Conservation (phyloP, 2,797 vertebrate genomes). For the Cheirogaleus major region DNA sequence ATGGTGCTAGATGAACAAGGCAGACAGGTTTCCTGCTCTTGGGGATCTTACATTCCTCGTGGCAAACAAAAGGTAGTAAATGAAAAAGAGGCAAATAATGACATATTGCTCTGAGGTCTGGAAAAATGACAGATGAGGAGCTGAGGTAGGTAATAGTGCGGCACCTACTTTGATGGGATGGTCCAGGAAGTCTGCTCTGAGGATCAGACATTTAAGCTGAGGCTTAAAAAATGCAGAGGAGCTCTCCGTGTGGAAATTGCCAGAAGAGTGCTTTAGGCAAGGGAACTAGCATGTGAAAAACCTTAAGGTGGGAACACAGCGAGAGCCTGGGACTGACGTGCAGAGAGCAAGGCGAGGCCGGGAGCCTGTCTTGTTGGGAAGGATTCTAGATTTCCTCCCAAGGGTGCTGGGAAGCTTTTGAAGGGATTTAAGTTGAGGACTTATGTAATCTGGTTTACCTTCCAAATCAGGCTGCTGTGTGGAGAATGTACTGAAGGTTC, state of each 20-base stretch:
- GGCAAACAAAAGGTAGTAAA: background rate
- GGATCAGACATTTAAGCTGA: background rate
- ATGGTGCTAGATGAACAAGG: background rate
- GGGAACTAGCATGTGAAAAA: background rate
- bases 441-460: background rate
- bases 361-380: background rate
- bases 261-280: background rate
- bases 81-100: background rate
- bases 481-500: background rate
- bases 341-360: background rate
- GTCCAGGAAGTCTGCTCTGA: background rate
- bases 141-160: background rate
- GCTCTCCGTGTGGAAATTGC: background rate
- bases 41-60: background rate
- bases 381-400: background rate
- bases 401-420: background rate
- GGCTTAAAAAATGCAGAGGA: background rate
- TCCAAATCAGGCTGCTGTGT: background rate
- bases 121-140: too few relatives aligned
- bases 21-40: background rate
- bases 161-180: background rate
- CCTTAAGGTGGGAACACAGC: background rate
- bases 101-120: background rate
- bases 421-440: background rate
- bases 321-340: background rate